Base-by-base conservation (phyloP, 2,888 invertebrate genomes). In the Polietes domitor region DNA sequence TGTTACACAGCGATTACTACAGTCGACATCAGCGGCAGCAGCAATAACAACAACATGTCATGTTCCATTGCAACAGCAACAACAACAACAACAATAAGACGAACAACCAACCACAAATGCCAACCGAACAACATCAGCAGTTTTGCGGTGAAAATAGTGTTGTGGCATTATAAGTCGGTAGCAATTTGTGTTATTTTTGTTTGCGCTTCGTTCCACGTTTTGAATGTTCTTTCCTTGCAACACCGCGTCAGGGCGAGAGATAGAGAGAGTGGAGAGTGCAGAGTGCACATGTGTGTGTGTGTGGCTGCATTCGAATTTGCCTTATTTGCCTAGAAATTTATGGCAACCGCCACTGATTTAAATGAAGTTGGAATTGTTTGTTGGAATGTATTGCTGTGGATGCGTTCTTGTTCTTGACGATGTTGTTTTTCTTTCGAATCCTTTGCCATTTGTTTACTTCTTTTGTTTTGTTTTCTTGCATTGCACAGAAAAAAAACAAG, bases 261-360 rank as follows among this genome's bases (percentile, higher is more conserved):
- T n/a, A 32, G 32, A 32, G 32, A 5, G 32, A 5, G 32, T 32
- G 37, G 7, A n/a, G 9, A 9, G 37, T 3, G 9, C 37, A 61
- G 12, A 10, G 7, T 50, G 19, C n/a, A 7, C 5, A n/a, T 50
- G 4, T 50, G 50, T 58, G 12, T 26, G 24, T 58, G 61, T 65
- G 17, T 21, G 41, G 19, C 10, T 65, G 63, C 21, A 9, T n/a
- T 65, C 65, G 12, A 15, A 37, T 41, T 65, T 71, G 61, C 37
- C 47, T 47, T 63, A 26, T 70, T 72, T 72, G 32, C 21, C 53
- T 15, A 28, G 50, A 26, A 63, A 70, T 71, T 75, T 41, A 71
- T 70, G 12, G 71, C 15, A 53, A 68, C 32, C 55, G 24, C 61
- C 12, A 43, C 24, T 50, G 81, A 73, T 73, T 81, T 77, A 68